These are phyloP conservation scores for Hipposideros armiger DNA, from an alignment of 2,113 vertebrate species.

Conservation along the genomic window DNA sequence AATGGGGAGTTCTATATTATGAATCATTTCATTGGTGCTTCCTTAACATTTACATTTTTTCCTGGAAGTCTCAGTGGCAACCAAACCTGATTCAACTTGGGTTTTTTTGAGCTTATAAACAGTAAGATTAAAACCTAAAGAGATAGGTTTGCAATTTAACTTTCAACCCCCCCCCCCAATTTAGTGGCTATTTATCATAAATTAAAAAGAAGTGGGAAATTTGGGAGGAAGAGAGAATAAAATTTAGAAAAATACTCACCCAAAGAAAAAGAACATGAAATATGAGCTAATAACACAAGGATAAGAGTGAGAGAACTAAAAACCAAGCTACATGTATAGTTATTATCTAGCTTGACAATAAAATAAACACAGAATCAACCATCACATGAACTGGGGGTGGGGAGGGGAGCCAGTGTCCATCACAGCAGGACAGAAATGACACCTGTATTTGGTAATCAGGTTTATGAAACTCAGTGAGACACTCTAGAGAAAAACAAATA, in stretches of 20 bases:
- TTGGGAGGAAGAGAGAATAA: neutral
- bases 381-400: neutral
- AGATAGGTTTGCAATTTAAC: constrained; percentile 5
- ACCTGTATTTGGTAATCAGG: neutral
- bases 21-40: constrained; percentile 45
- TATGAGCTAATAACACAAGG: constrained; percentile 31
- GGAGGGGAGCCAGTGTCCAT: neutral
- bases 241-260: constrained; percentile 37
- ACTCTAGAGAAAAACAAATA: constrained; percentile 65
- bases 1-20: neutral
- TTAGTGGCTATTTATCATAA: constrained; percentile 44
- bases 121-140: constrained; percentile 31
- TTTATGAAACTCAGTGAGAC: constrained; percentile 60
- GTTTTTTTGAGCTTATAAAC: constrained; percentile 23
- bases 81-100: constrained; percentile 45
- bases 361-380: neutral
- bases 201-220: constrained; percentile 37
- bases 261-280: neutral
- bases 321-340: neutral
- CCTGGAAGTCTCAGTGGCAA: constrained; percentile 40
- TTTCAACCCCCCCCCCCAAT: neutral
- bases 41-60: constrained; percentile 55
- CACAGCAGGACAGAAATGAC: neutral
- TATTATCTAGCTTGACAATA: neutral
- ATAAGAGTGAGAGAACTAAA: constrained; percentile 1